Evolutionary conservation across 2,888 invertebrate genomes (phyloP), one percentile per base, ranked within the genome.

Genomic region (Argyresthia goedartella): DNA sequence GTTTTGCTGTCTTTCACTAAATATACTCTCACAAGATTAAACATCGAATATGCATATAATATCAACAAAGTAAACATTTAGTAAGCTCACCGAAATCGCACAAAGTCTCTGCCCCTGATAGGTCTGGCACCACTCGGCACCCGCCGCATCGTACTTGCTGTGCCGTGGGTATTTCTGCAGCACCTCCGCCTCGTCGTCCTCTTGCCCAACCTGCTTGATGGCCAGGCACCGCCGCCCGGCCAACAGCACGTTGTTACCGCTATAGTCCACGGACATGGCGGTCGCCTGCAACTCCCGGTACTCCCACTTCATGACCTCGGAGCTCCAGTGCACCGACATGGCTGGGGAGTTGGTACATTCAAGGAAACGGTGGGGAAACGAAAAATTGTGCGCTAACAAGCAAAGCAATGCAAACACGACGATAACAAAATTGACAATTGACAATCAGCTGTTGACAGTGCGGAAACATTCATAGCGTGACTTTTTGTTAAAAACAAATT

Each of bases 131-230:
- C 96, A 97, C 81, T 97, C 96, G 0, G 96, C 95, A 11, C 95
- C 93, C 4, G 94, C 94, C 0, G 97, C 95, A 73, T 97, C 97
- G 78, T 96, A 97, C 84, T 97, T 96, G 69, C 96, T 96, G 67
- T 96, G 94, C 15, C 96, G 88, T 34, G 93, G 92, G 67, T 95
- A 93, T 64, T 95, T 95, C 59, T 91, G 91, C 9, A 95, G 84
- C 1, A 90, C 88, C 62, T 91, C 92, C 9, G 88, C 88, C 0
- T 91, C 88, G 51, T 91, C 90, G 55, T 92, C 91, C 56, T 93
- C 92, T 49, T 97, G 80, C 62, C 92, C 91, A 61, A 95, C 87
- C 52, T 90, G 75, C 57, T 88, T 91, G 50, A 96, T 89, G 2
- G 95, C 95, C 53, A 97, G 88, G 79, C 93, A 93, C 61, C 95